Base-by-base conservation (phyloP, 2,888 invertebrate species). In the Archips crataeganus region DNA sequence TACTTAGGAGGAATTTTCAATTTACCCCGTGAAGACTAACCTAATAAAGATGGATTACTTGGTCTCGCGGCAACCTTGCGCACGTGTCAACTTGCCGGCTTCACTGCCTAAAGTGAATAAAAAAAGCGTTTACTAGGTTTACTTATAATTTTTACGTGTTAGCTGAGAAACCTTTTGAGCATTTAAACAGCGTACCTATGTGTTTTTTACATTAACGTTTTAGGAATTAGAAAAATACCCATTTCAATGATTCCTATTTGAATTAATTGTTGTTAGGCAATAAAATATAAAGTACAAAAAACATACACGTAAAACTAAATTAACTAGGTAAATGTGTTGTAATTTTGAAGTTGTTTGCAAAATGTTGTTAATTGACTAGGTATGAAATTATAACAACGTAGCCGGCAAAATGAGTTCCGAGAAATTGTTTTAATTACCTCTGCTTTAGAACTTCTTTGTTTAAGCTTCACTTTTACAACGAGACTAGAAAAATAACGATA, bases 1-100 rank as follows among this genome's bases (percentile, higher is more conserved):
- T 94, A 91, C 94, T 94, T 94, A 94, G 91, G 82, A 86, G 85
- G 87, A 92, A 89, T 92, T 94, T 94, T 94, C 94, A 93, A 94
- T 94, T 94, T 94, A 91, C 90, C 83, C 81, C 80, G 85, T 84
- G 90, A 85, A 87, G 87, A 88, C 86, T 87, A 81, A 79, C 85
- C 81, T 90, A 93, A 93, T 92, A 92, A 90, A 92, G 93, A 93
- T 84, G 85, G 89, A 93, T 93, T 88, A 89, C 88, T 83, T 79
- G 81, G 85, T 84, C 86, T 81, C 81, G 77, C 76, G 78, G 82
- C 80, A 77, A 70, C 65, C 74, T 81, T 80, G 82, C 83, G 84
- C 81, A 80, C 81, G 84, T 87, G 86, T 87, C 87, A 87, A 87
- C 86, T 87, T 87, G 77, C 79, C 73, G 75, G 67, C 77, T 75